phyloP scores from a whole-genome alignment of 2,888 invertebrate genomes.

The Drosophila mayaguana region DNA sequence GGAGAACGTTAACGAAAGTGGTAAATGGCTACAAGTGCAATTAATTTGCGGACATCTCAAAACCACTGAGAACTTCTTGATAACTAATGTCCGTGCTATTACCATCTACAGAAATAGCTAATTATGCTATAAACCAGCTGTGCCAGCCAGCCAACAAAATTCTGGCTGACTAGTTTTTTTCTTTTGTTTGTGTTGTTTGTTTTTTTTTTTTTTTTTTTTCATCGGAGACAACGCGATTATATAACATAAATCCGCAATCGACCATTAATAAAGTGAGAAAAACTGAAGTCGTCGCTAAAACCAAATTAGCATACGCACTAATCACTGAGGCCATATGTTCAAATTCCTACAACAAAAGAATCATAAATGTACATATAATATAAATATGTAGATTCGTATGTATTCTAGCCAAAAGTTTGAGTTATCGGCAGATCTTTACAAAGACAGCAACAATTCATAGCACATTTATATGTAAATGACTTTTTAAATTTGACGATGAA shows the following conservation, averaged over 20 bases:
- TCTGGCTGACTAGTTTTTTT: constrained; percentile 42
- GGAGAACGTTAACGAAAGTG: constrained; percentile 66
- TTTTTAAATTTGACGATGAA: constrained; percentile 61
- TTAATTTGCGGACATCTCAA: constrained; percentile 58
- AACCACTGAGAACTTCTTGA: constrained; percentile 36
- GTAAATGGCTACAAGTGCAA: constrained; percentile 62
- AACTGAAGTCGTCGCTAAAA: constrained; percentile 44
- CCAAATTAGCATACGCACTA: constrained; percentile 74
- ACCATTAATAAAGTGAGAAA: constrained; percentile 66
- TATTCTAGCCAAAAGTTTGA: constrained; percentile 41
- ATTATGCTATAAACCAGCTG: constrained; percentile 73
- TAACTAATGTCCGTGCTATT: constrained; percentile 37
- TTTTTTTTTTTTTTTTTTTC: background rate
- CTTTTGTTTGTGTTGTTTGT: no score
- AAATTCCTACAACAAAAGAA: constrained; percentile 48
- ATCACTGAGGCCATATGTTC: constrained; percentile 52
- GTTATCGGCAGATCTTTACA: constrained; percentile 52
- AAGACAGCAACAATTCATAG: constrained; percentile 16
- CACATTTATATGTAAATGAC: constrained; percentile 60
- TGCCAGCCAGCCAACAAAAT: constrained; percentile 17
- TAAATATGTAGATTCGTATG: background rate
- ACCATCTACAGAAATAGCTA: constrained; percentile 56
- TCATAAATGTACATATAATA: background rate
- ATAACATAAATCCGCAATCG: constrained; percentile 62
- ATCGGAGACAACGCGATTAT: constrained; percentile 53